Percentiles rank a stretch among this genome's conserved stretches.
Conservation (phyloP, 2,797 vertebrate genomes). For the Sylvilagus floridanus region DNA sequence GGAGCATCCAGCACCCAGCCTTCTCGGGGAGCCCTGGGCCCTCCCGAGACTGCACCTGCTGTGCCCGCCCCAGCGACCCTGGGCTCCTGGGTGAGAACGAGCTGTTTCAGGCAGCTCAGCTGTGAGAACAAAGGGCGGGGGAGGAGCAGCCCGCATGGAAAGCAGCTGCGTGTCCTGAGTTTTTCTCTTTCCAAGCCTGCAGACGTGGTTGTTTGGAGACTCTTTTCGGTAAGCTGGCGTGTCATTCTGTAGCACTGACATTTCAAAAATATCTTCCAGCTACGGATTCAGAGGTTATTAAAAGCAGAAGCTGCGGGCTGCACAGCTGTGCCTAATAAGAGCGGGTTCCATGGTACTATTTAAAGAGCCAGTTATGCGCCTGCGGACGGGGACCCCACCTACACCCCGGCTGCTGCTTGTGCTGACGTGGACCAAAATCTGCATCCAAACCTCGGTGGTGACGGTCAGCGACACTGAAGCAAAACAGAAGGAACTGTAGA, state of each 20-base stretch:
- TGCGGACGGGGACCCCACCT: neutral
- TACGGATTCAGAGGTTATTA: neutral
- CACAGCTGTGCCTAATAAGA: neutral
- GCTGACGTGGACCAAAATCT: neutral
- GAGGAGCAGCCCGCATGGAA: neutral
- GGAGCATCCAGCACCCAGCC: no score
- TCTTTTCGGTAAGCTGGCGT: neutral
- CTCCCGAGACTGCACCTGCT: rapidly evolving
- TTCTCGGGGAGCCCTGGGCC: rapidly evolving
- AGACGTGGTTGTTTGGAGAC: neutral
- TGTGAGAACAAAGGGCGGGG: neutral
- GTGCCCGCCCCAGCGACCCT: neutral
- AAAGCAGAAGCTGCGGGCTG: neutral
- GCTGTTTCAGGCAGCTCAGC: neutral
- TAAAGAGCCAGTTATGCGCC: neutral
- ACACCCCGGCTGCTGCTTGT: neutral
- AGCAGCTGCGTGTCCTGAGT: neutral
- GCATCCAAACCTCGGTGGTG: neutral
- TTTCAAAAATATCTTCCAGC: conserved; percentile 26
- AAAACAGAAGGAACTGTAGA: neutral
- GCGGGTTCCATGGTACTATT: neutral
- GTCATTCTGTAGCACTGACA: neutral
- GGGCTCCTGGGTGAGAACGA: neutral
- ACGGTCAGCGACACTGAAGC: neutral
- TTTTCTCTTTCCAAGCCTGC: neutral